Evolutionary conservation across 2,797 vertebrate genomes (phyloP).

Genomic region (Macroramphosus scolopax): DNA sequence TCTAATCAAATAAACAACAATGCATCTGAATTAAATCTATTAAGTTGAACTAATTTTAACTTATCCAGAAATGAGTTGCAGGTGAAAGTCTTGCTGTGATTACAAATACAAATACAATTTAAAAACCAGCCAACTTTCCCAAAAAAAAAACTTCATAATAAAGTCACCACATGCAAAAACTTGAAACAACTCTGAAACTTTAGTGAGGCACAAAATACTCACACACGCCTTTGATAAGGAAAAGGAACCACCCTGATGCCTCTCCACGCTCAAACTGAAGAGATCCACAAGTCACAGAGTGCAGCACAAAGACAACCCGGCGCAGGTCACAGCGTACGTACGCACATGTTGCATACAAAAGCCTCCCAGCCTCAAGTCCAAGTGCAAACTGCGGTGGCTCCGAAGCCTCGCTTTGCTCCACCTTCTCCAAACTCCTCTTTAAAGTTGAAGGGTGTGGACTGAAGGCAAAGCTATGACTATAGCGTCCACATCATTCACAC

Average conservation of each 20-base stretch:
- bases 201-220: constrained; percentile 45
- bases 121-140: not conserved
- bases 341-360: constrained; percentile 31
- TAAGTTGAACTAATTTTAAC: too few species aligned
- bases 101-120: too few species aligned
- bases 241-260: constrained; percentile 5
- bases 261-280: constrained; percentile 19
- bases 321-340: constrained; percentile 39
- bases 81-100: too few species aligned
- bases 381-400: constrained; percentile 58
- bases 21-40: too few species aligned
- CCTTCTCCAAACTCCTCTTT: constrained; percentile 69
- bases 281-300: constrained; percentile 52
- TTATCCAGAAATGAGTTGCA: too few species aligned
- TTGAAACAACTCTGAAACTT: constrained; percentile 49
- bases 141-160: constrained; percentile 11
- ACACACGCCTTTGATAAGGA: constrained; percentile 29
- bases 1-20: too few species aligned
- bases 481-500: constrained; percentile 79
- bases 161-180: constrained; percentile 31
- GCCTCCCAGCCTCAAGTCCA: constrained; percentile 53
- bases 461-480: constrained; percentile 62
- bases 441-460: constrained; percentile 76
- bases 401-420: constrained; percentile 65
- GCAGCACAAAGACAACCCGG: constrained; percentile 33